Evolutionary conservation across 1,140 invertebrate species (phyloP).

Genomic region (Philotrypesis tridentata): DNA sequence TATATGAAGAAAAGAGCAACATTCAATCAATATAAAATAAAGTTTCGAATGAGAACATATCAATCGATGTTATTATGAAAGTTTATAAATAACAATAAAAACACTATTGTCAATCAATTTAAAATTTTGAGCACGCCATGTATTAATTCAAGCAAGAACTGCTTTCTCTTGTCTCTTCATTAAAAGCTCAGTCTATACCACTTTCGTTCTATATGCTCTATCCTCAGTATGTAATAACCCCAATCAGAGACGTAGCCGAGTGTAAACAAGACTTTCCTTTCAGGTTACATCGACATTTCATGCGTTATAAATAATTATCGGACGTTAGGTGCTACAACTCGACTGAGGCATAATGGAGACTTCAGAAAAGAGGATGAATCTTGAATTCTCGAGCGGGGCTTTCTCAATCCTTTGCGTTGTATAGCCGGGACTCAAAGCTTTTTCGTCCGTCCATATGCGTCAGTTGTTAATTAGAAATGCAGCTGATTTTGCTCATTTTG

Average conservation of each 20-base stretch:
- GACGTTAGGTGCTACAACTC: background rate
- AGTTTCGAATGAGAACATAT: no score
- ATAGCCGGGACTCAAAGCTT: background rate
- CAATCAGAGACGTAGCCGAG: background rate
- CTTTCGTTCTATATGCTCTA: background rate
- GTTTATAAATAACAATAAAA: no score
- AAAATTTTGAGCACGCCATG: no score
- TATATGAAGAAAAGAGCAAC: no score
- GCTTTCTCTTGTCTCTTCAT: background rate
- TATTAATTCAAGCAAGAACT: background rate
- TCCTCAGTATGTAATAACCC: background rate
- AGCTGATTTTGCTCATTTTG: background rate
- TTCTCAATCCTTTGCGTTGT: background rate
- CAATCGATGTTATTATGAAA: no score
- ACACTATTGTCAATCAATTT: no score
- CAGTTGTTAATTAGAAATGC: background rate
- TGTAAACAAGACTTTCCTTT: background rate
- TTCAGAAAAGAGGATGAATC: background rate
- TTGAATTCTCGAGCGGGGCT: background rate
- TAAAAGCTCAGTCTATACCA: background rate
- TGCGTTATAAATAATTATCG: slow-evolving; percentile 37
- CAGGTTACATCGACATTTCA: slow-evolving; percentile 8
- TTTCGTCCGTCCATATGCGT: background rate
- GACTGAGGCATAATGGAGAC: background rate
- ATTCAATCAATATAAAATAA: no score